Base-by-base conservation (phyloP, 2,113 vertebrate species). In the Hiodon alosoides region DNA sequence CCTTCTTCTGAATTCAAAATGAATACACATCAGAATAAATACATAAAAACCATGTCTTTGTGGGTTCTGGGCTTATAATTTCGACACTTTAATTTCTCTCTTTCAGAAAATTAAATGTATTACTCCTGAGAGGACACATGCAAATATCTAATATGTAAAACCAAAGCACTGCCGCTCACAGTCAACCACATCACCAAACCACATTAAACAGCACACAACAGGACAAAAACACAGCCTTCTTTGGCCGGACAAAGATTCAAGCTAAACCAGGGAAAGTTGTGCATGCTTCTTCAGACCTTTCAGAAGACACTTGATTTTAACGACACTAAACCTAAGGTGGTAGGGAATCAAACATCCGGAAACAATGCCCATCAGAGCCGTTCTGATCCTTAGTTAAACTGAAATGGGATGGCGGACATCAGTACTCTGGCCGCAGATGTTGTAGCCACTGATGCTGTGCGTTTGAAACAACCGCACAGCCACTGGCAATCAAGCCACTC, bases 231-330 rank as follows among this genome's bases (percentile, higher is more conserved):
- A 10, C 31, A 66, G 9, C 6, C 14, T 2, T 2, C 7, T 5
- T 31, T 60, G 62, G 2, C 17, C 6, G 16, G 16, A 9, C 16
- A 3, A 17, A 11, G 64, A 62, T 5, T 62, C 60, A 62, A 46
- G 16, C 64, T 66, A 48, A 66, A 66, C 31, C 31, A 16, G 48
- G 48, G 48, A 66, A 11, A 47, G 6, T 31, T 48, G 64, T 2
- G 1, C 31, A 48, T 66, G 5, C 7, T 1, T 4, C 64, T 46
- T 17, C 64, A 47, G 64, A 65, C 62, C 16, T 31, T 65, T 14
- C 62, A 8, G 62, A 65, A 65, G 9, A 4, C 64, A 48, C 17
- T 66, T 66, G 64, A 66, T 66, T 66, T 48, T 48, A 66, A 66
- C 48, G 64, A 66, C 47, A 66, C 31, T 7, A 66, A 66, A 66